Evolutionary conservation across 1,140 invertebrate species (phyloP).

Genomic region (Drosophila parvula): DNA sequence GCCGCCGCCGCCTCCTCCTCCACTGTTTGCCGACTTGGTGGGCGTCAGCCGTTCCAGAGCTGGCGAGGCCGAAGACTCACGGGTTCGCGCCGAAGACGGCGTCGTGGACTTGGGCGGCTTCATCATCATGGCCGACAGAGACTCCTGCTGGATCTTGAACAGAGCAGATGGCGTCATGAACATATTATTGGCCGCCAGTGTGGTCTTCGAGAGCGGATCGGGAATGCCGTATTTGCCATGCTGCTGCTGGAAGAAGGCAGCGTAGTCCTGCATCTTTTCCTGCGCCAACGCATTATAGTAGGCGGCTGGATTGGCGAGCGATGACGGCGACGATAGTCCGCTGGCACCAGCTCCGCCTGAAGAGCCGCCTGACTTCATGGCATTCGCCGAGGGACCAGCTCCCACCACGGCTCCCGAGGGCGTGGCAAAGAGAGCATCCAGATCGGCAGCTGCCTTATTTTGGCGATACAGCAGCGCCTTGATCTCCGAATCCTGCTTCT

Average conservation of each 20-base stretch:
- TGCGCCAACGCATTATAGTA: constrained; percentile 81
- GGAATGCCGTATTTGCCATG: constrained; percentile 85
- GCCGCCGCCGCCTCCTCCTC: constrained; percentile 37
- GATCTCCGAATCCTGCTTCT: constrained; percentile 78
- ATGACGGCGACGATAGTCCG: constrained; percentile 58
- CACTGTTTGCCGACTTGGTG: constrained; percentile 66
- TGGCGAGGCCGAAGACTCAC: constrained; percentile 82
- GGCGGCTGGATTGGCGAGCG: constrained; percentile 62
- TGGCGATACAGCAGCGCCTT: constrained; percentile 78
- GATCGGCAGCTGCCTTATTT: constrained; percentile 74
- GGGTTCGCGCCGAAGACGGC: constrained; percentile 64
- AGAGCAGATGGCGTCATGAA: constrained; percentile 86
- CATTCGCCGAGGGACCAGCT: constrained; percentile 39
- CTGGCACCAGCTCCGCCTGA: constrained; percentile 19
- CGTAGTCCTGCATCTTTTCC: constrained; percentile 82
- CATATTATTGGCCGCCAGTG: constrained; percentile 88
- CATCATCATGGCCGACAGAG: constrained; percentile 85
- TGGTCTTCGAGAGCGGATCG: constrained; percentile 88
- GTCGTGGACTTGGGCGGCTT: constrained; percentile 82
- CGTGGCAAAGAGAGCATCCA: constrained; percentile 75
- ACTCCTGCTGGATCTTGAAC: constrained; percentile 85
- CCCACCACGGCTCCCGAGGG: constrained; percentile 58
- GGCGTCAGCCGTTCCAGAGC: constrained; percentile 81
- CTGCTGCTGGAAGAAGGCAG: constrained; percentile 79
- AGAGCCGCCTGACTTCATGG: constrained; percentile 35